A percentile compares a stretch with the other conserved stretches of the same genome.
Evolutionary conservation across 2,797 vertebrate species (phyloP).

Genomic region (Darevskia mixta): DNA sequence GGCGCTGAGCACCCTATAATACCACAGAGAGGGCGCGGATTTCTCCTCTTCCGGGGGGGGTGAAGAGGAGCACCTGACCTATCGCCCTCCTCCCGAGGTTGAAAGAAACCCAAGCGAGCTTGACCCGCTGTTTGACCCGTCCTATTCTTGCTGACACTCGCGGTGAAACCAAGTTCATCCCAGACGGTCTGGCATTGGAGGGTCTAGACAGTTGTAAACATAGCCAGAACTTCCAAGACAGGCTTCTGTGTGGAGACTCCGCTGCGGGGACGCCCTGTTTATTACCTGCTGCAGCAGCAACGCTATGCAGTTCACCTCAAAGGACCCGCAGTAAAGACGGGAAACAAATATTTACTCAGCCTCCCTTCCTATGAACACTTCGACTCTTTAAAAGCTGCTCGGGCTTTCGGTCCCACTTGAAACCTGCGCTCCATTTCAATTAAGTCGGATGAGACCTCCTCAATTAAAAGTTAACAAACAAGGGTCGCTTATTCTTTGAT

Average conservation of each 20-base stretch:
- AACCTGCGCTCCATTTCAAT: background rate
- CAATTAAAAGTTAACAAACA: conserved; percentile 13
- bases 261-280: conserved; percentile 40
- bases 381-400: conserved; percentile 1
- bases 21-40: background rate
- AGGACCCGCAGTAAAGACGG: conserved; percentile 30
- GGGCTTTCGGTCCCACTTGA: background rate
- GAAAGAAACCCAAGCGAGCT: background rate
- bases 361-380: background rate
- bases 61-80: background rate
- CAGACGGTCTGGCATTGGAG: background rate
- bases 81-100: background rate
- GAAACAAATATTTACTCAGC: conserved; percentile 51
- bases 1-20: fast-evolving
- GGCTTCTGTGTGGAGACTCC: background rate
- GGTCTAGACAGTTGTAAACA: conserved; percentile 25
- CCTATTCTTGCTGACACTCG: background rate
- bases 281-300: conserved; percentile 42
- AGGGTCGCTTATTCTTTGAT: conserved; percentile 25
- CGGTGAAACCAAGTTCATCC: conserved; percentile 24
- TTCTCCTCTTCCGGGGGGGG: fast-evolving
- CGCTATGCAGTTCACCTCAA: conserved; percentile 46
- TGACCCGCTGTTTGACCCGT: background rate
- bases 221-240: background rate
- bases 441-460: background rate